Evolutionary conservation across 1,140 invertebrate species (phyloP).

Genomic region (Phocides pigmalion): DNA sequence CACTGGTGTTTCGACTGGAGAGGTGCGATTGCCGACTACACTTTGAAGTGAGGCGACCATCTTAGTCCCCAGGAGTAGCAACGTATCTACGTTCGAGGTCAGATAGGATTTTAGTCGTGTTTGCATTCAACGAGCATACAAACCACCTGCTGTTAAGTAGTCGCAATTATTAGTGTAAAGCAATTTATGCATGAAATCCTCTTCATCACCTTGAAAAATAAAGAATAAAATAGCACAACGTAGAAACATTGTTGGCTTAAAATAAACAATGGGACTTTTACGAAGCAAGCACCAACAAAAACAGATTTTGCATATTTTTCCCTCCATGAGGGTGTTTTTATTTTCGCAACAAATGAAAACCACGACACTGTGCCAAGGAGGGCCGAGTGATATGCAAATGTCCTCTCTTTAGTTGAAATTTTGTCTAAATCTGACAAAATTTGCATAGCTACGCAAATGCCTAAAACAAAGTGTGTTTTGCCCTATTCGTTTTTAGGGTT

Average conservation of each 20-base stretch:
- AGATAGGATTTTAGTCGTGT: too few relatives aligned
- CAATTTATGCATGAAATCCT: too few relatives aligned
- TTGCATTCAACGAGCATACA: too few relatives aligned
- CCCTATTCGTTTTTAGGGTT: too few relatives aligned
- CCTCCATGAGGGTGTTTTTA: slow-evolving; percentile 15
- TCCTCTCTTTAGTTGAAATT: slow-evolving; percentile 5
- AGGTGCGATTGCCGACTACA: too few relatives aligned
- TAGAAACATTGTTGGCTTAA: background rate
- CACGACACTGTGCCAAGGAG: slow-evolving; percentile 30
- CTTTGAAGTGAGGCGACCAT: too few relatives aligned
- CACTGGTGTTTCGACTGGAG: too few relatives aligned
- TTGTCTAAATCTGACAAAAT: slow-evolving; percentile 34
- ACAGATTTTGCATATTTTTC: slow-evolving; percentile 18
- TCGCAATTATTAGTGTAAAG: too few relatives aligned
- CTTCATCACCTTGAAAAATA: background rate
- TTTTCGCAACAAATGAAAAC: slow-evolving; percentile 19
- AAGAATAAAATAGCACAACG: background rate
- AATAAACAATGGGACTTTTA: background rate
- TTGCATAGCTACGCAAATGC: slow-evolving; percentile 20
- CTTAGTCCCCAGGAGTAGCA: too few relatives aligned
- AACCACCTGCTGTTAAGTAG: too few relatives aligned
- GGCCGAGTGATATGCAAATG: slow-evolving; percentile 38
- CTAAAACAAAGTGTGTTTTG: too few relatives aligned
- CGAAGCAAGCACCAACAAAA: slow-evolving; percentile 4
- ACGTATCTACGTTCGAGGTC: too few relatives aligned